Evolutionary conservation across 1,140 invertebrate species (phyloP).

Genomic region (Paraescarpia echinospica): DNA sequence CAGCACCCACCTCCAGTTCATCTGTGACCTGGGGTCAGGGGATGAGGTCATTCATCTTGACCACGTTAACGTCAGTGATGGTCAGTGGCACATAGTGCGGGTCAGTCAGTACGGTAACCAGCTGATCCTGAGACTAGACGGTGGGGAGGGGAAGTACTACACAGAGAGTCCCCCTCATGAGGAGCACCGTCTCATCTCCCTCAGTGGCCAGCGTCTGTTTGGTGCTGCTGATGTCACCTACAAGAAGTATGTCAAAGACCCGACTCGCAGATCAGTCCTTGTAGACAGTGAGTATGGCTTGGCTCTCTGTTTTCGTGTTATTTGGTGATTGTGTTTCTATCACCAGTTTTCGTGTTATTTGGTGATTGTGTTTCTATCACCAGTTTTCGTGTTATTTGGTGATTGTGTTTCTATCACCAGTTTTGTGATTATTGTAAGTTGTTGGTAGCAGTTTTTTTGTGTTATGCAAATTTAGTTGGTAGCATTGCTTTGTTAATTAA

Average conservation of each 20-base stretch:
- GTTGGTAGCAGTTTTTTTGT: no score
- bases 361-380: no score
- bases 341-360: no score
- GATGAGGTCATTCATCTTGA: constrained; percentile 86
- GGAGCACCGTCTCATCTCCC: not conserved
- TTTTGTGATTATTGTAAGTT: not conserved
- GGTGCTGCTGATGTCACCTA: constrained; percentile 14
- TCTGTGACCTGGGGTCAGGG: constrained; percentile 85
- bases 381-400: no score
- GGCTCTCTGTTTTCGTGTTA: not conserved
- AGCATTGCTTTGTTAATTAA: no score
- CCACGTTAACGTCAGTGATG: constrained; percentile 89
- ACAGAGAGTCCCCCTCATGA: constrained; percentile 72
- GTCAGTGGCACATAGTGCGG: constrained; percentile 93
- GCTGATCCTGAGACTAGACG: constrained; percentile 90
- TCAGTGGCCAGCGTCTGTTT: constrained; percentile 5
- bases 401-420: not conserved
- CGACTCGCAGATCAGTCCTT: constrained; percentile 3
- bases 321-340: not conserved
- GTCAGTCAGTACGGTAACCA: constrained; percentile 82
- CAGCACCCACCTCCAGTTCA: constrained; percentile 72
- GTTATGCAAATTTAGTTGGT: no score
- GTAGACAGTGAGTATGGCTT: constrained; percentile 19
- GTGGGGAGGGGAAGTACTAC: constrained; percentile 90
- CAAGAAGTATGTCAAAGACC: not conserved